Percentiles rank a stretch among this genome's conserved stretches.
These are phyloP conservation scores for Gymnosoma rotundatum DNA, from an alignment of 2,888 invertebrate species.

Conservation along the genomic window DNA sequence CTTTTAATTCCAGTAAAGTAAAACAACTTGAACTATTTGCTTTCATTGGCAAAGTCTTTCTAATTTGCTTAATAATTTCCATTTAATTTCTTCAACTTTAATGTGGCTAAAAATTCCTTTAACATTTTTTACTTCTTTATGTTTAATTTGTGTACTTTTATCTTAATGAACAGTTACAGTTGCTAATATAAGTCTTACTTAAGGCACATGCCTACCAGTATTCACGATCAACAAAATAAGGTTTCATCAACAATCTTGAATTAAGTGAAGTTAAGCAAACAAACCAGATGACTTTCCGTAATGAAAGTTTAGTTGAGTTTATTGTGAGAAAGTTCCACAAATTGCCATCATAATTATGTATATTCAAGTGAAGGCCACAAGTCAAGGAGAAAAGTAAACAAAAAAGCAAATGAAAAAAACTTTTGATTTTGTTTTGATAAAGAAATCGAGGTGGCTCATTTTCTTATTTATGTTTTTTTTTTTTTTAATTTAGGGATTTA, in stretches of 20 bases:
- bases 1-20: no score
- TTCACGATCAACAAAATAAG: slow-evolving; percentile 42
- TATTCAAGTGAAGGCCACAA: slow-evolving; percentile 29
- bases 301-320: slow-evolving; percentile 52
- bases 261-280: slow-evolving; percentile 29
- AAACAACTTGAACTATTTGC: no score
- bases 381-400: slow-evolving; percentile 21
- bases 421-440: neutral
- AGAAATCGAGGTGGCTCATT: no score
- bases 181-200: slow-evolving; percentile 21
- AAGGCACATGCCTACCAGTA: slow-evolving; percentile 42
- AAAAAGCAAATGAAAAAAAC: slow-evolving; percentile 10
- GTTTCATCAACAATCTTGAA: slow-evolving; percentile 27
- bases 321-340: slow-evolving; percentile 60
- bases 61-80: no score
- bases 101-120: neutral
- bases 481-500: neutral
- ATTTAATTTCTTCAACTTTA: no score
- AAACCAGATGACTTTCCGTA: slow-evolving; percentile 54
- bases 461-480: neutral
- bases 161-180: slow-evolving; percentile 38
- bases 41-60: neutral
- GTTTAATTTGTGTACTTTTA: neutral
- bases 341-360: slow-evolving; percentile 48
- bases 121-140: neutral